Evolutionary conservation across 2,888 invertebrate genomes (phyloP).

Genomic region (Phytoseiulus persimilis): DNA sequence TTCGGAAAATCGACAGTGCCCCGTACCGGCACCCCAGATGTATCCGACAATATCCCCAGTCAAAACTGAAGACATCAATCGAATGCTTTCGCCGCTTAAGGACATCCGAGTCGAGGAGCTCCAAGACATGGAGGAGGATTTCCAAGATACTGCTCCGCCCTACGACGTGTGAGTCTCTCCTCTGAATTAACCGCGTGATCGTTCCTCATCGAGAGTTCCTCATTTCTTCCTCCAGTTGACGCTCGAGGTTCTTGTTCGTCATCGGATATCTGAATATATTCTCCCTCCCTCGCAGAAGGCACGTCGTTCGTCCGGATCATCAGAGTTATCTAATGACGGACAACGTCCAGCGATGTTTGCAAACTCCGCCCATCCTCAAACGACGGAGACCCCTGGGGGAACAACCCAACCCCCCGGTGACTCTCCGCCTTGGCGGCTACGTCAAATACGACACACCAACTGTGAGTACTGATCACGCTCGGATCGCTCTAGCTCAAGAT

Average conservation of each 20-base stretch:
- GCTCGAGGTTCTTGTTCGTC: no score
- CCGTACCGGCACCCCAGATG: neutral
- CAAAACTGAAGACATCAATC: neutral
- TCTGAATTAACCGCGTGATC: neutral
- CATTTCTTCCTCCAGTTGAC: no score
- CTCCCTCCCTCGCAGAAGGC: neutral
- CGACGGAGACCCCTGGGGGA: constrained; percentile 15
- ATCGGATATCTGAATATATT: no score
- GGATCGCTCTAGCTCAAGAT: neutral
- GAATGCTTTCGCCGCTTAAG: constrained; percentile 11
- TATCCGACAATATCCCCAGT: neutral
- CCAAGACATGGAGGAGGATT: constrained; percentile 30
- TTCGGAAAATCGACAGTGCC: neutral
- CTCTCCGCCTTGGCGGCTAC: neutral
- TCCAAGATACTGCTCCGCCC: neutral
- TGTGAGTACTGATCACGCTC: neutral
- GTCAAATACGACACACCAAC: constrained; percentile 29
- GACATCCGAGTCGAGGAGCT: constrained; percentile 18
- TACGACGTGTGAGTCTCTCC: neutral
- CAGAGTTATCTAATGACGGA: constrained; percentile 26
- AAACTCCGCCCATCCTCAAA: constrained; percentile 21
- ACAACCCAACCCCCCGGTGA: neutral
- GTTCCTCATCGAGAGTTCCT: no score
- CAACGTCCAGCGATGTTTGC: constrained; percentile 22
- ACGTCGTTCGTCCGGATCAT: neutral